Evolutionary conservation across 2,888 invertebrate genomes (phyloP), one percentile per base, ranked within the genome.

Genomic region (Acleris cristana): DNA sequence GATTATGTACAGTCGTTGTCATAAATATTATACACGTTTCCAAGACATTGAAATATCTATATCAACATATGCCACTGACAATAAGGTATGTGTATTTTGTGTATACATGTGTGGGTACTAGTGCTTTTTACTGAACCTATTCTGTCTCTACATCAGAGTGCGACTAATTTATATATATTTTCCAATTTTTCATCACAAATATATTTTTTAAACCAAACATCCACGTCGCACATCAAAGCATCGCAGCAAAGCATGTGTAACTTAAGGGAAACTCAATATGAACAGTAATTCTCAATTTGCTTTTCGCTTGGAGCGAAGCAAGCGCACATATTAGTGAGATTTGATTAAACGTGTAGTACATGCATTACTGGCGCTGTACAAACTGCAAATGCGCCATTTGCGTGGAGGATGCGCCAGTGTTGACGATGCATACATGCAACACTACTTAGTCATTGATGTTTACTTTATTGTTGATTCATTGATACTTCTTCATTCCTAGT

Each of bases 301-400:
- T 44, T 56, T 55, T 55, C 55, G 14, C 30, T 56, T 45, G 48
- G 45, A 21, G 19, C 48, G 49, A 54, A 54, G 45, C 23, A 48
- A 48, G 26, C 55, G 48, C n/a, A 40, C 48, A 63, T 55, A 55
- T 63, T 56, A 56, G 63, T 56, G 48, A 64, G 57, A 57, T 57
- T 64, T 64, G 44, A 64, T 56, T 64, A 64, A 21, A 57, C 40
- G 56, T 48, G 45, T 45, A 57, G 18, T 48, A 44, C 63, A 55
- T 56, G 49, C 51, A 64, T 56, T 57, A 64, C 48, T 7, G 18
- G 40, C 40, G 26, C 61, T 49, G 40, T 64, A 49, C 69, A 69
- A 72, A 73, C 76, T 70, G 71, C 73, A 79, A 78, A 79, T 79
- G 76, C 68, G 60, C 70, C 21, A 69, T 72, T 79, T 73, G 79